Base-by-base conservation (phyloP, 2,888 invertebrate genomes). In the Chorisops tibialis region DNA sequence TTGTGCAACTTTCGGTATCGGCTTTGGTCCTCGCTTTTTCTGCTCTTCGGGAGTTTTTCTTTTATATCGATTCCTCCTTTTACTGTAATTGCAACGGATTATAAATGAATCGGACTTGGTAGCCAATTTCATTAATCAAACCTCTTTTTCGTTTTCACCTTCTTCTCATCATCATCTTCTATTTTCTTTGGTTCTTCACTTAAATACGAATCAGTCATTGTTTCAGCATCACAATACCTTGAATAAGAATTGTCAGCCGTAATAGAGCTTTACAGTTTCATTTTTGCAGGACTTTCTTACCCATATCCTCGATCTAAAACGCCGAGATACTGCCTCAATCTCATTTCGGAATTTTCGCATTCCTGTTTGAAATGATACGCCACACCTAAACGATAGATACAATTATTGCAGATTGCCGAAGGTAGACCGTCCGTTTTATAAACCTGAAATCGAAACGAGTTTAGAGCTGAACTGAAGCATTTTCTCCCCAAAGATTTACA, bases 331-430 rank as follows among this genome's bases (percentile, higher is more conserved):
- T 84, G 83, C 47, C 84, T 75, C 47, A 85, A 69, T 47, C 84
- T 75, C 59, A 83, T 72, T 68, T 85, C 84, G 1, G 83, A 82
- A 68, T 81, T 84, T 70, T 84, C 84, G 69, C 82, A 83, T 19
- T 84, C 82, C 67, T 84, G 84, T 68, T 85, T 85, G 65, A 85
- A 85, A 68, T 85, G 84, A 70, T 84, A 85, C 0, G 84, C 83
- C 24, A 84, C 81, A 4, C 85, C 84, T 21, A 85, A 69, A 56
- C 85, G 81, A 65, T 84, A 85, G 6, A 84, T 79, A 68, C 85
- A 85, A 68, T 84, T 84, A 65, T 84, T 83, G 66, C 85, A 85
- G 68, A 85, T 81, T 62, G 82, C 82, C 30, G 83, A 80, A 1
- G 85, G 84, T 38, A 85, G 68, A 3, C 84, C 84, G 75, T 85